Evolutionary conservation across 23 tunicate species (phyloP).

Genomic region (Oikopleura albicans): DNA sequence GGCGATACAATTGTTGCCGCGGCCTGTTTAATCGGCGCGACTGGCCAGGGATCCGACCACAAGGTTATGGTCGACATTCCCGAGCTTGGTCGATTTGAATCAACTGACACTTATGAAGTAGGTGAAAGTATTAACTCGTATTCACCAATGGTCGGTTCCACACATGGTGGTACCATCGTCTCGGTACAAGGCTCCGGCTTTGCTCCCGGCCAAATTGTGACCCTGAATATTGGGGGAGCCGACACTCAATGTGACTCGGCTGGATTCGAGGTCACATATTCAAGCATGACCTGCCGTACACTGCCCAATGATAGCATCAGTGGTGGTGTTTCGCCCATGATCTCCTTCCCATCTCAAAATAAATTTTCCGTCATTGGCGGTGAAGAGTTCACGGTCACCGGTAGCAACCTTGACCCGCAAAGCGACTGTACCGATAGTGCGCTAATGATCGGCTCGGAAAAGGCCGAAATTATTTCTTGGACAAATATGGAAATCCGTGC

Average conservation of each 20-base stretch:
- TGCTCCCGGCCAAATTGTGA: neutral
- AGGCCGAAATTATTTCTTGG: neutral
- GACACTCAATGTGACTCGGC: neutral
- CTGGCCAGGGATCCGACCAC: neutral
- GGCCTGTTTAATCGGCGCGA: neutral
- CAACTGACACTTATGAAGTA: neutral
- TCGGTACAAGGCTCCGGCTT: neutral
- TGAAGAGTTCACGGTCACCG: neutral
- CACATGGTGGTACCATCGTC: neutral
- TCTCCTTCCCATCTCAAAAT: neutral
- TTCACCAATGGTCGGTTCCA: neutral
- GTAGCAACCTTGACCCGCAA: neutral
- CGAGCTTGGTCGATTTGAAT: neutral
- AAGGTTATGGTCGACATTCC: neutral
- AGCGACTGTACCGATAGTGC: neutral
- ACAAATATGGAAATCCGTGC: neutral
- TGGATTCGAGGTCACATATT: neutral
- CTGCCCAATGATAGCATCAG: neutral
- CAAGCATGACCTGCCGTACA: neutral
- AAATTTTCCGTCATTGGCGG: neutral
- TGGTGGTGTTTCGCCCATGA: neutral
- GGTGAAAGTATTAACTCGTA: neutral
- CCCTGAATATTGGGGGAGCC: neutral
- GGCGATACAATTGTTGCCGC: neutral
- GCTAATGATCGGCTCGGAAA: neutral